phyloP scores from a whole-genome alignment of 2,113 vertebrate genomes.

The Pavo muticus region DNA sequence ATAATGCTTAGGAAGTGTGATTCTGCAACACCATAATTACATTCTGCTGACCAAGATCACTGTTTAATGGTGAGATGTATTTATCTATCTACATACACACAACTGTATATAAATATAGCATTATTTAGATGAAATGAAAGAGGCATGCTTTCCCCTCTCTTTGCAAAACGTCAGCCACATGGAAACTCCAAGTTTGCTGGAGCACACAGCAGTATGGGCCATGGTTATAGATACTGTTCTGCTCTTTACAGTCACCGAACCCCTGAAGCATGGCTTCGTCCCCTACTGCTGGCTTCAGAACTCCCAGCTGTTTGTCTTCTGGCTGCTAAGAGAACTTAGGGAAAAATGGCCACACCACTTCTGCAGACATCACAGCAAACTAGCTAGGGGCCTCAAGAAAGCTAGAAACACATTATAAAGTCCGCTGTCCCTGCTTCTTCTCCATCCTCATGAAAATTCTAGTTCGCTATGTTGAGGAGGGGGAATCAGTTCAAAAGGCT shows the following conservation, averaged over 20 bases:
- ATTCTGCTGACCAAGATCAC: background rate
- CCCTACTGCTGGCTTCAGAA: background rate
- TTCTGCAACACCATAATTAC: background rate
- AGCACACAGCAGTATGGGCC: background rate
- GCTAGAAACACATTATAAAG: background rate
- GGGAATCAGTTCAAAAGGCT: background rate
- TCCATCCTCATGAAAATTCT: background rate
- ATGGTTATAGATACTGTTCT: background rate
- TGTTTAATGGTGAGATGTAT: background rate
- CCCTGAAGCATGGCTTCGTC: background rate
- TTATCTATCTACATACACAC: background rate
- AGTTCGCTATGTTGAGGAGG: accelerated
- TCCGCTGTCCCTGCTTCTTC: background rate
- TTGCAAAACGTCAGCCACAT: background rate
- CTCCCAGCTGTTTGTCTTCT: background rate
- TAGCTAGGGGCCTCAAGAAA: background rate
- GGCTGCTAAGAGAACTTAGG: background rate
- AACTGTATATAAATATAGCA: accelerated
- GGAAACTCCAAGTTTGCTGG: background rate
- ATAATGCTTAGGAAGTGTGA: background rate
- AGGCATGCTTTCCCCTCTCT: background rate
- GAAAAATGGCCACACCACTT: background rate
- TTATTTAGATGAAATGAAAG: background rate
- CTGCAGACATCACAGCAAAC: background rate
- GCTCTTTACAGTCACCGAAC: background rate